Percentiles rank a stretch among this genome's conserved stretches.
Conservation (phyloP, 1,140 invertebrate genomes). For the Bactericera cockerelli region DNA sequence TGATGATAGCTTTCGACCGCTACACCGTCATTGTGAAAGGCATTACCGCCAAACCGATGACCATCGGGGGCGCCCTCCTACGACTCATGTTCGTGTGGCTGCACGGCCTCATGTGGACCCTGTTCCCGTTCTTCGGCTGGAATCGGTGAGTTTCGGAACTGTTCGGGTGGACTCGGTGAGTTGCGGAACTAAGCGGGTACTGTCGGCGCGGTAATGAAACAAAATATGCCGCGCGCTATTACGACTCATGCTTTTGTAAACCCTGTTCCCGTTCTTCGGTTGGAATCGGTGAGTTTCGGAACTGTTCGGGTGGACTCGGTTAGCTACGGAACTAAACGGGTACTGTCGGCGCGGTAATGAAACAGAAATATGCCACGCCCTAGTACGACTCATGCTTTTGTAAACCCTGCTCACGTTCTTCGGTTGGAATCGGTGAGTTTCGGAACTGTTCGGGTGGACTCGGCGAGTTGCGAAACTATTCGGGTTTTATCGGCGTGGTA, state of each 20-base stretch:
- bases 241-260: conserved; percentile 48
- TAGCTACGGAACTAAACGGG: no score
- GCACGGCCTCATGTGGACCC: conserved; percentile 46
- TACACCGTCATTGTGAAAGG: conserved; percentile 78
- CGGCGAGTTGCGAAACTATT: no score
- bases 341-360: neutral
- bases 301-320: no score
- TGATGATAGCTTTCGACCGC: conserved; percentile 61
- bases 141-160: conserved; percentile 42
- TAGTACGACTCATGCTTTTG: conserved; percentile 42
- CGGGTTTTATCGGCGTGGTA: neutral
- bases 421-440: conserved; percentile 59
- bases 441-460: neutral
- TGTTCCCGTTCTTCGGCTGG: conserved; percentile 63
- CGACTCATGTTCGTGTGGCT: conserved; percentile 53
- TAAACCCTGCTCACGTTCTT: conserved; percentile 60
- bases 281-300: conserved; percentile 51
- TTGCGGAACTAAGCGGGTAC: no score
- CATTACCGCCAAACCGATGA: conserved; percentile 51
- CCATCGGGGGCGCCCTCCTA: conserved; percentile 45
- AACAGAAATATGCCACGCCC: conserved; percentile 29
- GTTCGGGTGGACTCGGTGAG: no score
- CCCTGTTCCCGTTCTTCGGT: conserved; percentile 54
- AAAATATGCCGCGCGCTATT: conserved; percentile 36
- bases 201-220: neutral